Evolutionary conservation across 1,140 invertebrate species (phyloP).

Genomic region (Tribolium madens): DNA sequence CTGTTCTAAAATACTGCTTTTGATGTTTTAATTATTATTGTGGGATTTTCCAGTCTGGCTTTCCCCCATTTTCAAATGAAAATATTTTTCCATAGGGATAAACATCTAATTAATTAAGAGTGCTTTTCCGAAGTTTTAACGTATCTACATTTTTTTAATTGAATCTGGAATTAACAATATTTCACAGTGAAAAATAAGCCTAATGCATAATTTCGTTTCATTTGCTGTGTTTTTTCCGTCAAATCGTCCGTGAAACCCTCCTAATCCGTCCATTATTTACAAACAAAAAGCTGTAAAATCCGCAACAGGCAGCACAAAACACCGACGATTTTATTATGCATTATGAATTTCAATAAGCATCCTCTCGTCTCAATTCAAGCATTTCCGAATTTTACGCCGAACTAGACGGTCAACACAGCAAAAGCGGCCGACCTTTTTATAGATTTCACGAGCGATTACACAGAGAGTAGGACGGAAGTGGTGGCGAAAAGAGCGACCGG

Average conservation of each 20-base stretch:
- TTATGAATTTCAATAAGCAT: slow-evolving; percentile 25
- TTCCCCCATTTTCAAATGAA: too few relatives aligned
- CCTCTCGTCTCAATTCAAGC: slow-evolving; percentile 21
- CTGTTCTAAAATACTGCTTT: slow-evolving; percentile 29
- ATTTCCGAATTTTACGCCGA: slow-evolving; percentile 9
- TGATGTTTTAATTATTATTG: slow-evolving; percentile 28
- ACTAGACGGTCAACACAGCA: background rate
- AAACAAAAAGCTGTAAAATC: background rate
- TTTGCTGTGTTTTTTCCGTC: too few relatives aligned
- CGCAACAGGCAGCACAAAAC: background rate
- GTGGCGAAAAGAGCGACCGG: background rate
- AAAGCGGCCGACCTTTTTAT: slow-evolving; percentile 11
- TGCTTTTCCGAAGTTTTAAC: too few relatives aligned
- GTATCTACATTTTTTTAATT: too few relatives aligned
- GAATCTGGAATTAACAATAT: too few relatives aligned
- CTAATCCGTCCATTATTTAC: background rate
- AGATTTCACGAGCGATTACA: slow-evolving; percentile 2
- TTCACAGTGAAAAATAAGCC: too few relatives aligned
- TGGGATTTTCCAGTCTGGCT: background rate
- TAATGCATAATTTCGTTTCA: too few relatives aligned
- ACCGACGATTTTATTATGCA: slow-evolving; percentile 9
- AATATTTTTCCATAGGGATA: too few relatives aligned
- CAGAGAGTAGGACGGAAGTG: background rate
- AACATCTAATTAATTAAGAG: too few relatives aligned
- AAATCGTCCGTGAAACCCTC: background rate